These are phyloP conservation scores for Hybos culiciformis DNA, from an alignment of 2,888 invertebrate genomes.

Conservation along the genomic window DNA sequence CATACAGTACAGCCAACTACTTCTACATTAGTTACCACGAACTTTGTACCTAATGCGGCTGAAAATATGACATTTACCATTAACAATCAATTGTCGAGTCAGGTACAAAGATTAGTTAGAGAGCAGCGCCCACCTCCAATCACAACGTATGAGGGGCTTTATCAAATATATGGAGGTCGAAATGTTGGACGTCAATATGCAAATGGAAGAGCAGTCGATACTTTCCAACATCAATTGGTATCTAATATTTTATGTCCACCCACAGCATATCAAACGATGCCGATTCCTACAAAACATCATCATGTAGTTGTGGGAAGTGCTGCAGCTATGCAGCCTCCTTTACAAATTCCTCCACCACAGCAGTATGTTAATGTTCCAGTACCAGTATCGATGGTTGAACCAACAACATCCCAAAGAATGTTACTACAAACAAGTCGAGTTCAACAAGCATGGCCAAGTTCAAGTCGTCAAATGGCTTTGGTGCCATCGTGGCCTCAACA, in stretches of 20 bases:
- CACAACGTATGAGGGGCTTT: constrained; percentile 61
- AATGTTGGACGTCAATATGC: constrained; percentile 56
- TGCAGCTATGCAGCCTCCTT: constrained; percentile 37
- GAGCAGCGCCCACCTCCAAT: too few relatives aligned
- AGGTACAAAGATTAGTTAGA: constrained; percentile 55
- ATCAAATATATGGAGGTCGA: constrained; percentile 49
- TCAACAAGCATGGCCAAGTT: constrained; percentile 36
- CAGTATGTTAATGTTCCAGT: constrained; percentile 57
- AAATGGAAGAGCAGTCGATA: constrained; percentile 55
- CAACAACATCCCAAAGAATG: constrained; percentile 66
- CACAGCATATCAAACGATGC: constrained; percentile 75
- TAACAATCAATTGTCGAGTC: constrained; percentile 73
- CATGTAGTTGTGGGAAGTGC: constrained; percentile 41
- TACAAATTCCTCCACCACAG: constrained; percentile 57
- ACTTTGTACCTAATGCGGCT: constrained; percentile 62
- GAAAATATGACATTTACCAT: constrained; percentile 86
- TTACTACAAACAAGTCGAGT: constrained; percentile 45
- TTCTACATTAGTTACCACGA: constrained; percentile 55
- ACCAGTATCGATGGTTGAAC: constrained; percentile 87
- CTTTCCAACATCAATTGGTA: constrained; percentile 82
- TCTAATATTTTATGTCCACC: constrained; percentile 90
- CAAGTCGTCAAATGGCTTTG: constrained; percentile 60
- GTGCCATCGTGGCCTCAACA: constrained; percentile 77
- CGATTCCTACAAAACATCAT: constrained; percentile 45
- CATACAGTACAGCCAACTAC: constrained; percentile 39